Evolutionary conservation across 2,888 invertebrate species (phyloP).

Genomic region (Drosophila meridiana): DNA sequence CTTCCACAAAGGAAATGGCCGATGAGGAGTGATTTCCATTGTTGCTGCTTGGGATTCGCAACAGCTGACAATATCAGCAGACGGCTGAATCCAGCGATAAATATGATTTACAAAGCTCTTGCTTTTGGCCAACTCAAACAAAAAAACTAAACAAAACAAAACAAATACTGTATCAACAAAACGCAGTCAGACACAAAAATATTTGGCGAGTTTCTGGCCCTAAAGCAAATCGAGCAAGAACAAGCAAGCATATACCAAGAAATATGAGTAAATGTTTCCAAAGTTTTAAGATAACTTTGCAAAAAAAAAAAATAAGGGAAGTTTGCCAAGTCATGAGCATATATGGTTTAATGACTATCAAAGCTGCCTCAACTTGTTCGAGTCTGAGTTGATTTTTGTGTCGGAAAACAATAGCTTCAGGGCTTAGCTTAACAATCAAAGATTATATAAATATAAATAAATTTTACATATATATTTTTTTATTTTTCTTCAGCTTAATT

Average conservation of each 20-base stretch:
- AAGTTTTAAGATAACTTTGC: not conserved
- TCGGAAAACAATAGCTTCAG: not conserved
- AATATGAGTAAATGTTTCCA: constrained; percentile 30
- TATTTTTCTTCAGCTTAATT: no score
- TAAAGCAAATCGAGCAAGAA: not conserved
- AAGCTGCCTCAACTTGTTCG: not conserved
- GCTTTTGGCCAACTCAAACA: constrained; percentile 18
- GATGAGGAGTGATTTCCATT: constrained; percentile 12
- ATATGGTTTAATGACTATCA: not conserved
- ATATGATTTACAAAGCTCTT: constrained; percentile 69
- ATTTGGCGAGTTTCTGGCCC: constrained; percentile 14
- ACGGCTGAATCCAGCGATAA: constrained; percentile 62
- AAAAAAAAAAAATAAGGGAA: not conserved
- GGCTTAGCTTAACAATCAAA: not conserved
- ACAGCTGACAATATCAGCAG: constrained; percentile 62
- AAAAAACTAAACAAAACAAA: constrained; percentile 24
- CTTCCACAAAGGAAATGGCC: constrained; percentile 12
- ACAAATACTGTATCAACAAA: constrained; percentile 29
- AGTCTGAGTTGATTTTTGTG: not conserved
- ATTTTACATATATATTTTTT: not conserved
- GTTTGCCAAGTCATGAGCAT: not conserved
- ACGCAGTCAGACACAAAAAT: constrained; percentile 29
- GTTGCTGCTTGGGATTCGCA: constrained; percentile 48
- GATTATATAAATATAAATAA: not conserved
- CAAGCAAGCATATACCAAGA: constrained; percentile 17